phyloP scores from a whole-genome alignment of 2,888 invertebrate species.

The Escarpia spicata region DNA sequence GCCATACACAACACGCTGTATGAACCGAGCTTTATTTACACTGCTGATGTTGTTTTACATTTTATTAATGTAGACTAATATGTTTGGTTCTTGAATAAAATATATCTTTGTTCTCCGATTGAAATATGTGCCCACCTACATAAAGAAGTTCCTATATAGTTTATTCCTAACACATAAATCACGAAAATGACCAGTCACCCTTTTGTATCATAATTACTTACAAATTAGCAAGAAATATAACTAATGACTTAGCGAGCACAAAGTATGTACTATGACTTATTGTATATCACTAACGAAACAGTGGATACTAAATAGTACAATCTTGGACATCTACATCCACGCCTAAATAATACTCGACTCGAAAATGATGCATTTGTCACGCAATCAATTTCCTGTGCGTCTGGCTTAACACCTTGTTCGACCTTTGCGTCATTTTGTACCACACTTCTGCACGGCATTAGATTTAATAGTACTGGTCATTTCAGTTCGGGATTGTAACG shows the following conservation, averaged over 20 bases:
- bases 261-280: not conserved
- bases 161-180: not conserved
- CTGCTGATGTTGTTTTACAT: no score
- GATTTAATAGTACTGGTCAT: not conserved
- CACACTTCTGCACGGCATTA: not conserved
- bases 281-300: not conserved
- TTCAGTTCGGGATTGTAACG: no score
- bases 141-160: not conserved
- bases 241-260: not conserved
- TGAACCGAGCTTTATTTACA: no score
- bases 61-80: no score
- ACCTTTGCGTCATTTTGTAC: not conserved
- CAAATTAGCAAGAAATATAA: not conserved
- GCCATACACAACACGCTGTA: no score
- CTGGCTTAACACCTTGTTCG: not conserved
- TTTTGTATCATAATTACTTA: not conserved
- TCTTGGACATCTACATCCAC: not conserved
- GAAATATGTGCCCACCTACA: no score
- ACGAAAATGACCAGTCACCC: not conserved
- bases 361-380: not conserved
- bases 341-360: not conserved
- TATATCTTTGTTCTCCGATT: no score
- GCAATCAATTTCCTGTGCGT: not conserved
- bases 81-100: no score
- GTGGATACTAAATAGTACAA: not conserved